These are phyloP conservation scores for Lasiurus cinereus DNA, from an alignment of 2,113 vertebrate genomes.

Conservation along the genomic window DNA sequence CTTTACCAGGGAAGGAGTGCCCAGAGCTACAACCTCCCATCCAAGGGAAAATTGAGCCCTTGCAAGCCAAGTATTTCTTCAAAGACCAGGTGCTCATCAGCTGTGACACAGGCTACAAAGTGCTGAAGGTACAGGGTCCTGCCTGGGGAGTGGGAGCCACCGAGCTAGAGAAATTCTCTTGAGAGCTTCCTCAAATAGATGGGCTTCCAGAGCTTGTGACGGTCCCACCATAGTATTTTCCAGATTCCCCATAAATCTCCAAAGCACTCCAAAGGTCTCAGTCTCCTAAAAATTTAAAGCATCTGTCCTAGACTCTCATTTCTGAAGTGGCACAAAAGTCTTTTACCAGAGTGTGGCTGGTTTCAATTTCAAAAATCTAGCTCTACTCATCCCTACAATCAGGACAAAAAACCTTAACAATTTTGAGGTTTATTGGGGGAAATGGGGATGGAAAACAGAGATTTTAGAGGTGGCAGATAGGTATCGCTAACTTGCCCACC, in stretches of 20 bases:
- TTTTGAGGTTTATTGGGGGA: neutral
- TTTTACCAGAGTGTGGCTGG: neutral
- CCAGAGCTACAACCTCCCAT: constrained; percentile 85
- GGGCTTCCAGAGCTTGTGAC: neutral
- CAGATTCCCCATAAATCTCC: neutral
- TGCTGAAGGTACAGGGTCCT: constrained; percentile 90
- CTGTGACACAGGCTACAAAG: constrained; percentile 92
- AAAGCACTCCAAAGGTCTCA: neutral
- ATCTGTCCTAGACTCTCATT: neutral
- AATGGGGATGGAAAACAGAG: neutral
- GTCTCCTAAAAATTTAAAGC: neutral
- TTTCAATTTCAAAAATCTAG: neutral
- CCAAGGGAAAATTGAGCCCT: constrained; percentile 91
- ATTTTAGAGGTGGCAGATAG: neutral
- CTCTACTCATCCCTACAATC: neutral
- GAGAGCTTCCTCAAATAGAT: neutral
- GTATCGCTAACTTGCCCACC: neutral
- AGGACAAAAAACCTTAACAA: neutral
- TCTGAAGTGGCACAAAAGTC: neutral
- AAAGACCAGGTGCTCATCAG: constrained; percentile 95
- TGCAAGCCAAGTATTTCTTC: constrained; percentile 93
- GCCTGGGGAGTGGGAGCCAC: neutral
- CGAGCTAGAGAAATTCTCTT: neutral
- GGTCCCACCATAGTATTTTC: neutral
- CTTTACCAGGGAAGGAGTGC: constrained; percentile 90